These are phyloP conservation scores for Hemibagrus wyckioides DNA, from an alignment of 2,113 vertebrate species.

Conservation along the genomic window DNA sequence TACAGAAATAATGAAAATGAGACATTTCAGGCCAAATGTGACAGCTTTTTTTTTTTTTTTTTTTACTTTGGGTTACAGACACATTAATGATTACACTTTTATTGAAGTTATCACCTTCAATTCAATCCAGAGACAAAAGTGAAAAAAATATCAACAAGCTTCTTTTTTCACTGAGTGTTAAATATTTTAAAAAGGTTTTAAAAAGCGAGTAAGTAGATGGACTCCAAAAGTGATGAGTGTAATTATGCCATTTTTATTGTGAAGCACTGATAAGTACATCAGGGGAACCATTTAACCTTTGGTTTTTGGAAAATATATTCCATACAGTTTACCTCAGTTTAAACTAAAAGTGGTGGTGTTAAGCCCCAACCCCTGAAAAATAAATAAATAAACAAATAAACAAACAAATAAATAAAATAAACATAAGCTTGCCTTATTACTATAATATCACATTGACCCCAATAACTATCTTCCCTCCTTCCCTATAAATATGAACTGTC, in stretches of 20 bases:
- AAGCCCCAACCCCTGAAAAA: conserved; percentile 46
- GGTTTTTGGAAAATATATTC: conserved; percentile 1
- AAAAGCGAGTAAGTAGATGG: conserved; percentile 5
- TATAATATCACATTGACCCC: conserved; percentile 64
- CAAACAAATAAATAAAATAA: conserved; percentile 49
- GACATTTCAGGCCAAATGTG: conserved; percentile 67
- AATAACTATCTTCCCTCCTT: conserved; percentile 66
- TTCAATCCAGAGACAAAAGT: conserved; percentile 22
- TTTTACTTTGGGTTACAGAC: conserved; percentile 14
- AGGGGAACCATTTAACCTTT: conserved; percentile 25
- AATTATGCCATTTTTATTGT: conserved; percentile 41
- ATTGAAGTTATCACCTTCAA: conserved; percentile 28
- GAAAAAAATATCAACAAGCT: not conserved
- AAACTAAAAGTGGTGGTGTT: conserved; percentile 47
- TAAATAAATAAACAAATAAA: conserved; percentile 25
- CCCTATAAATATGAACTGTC: conserved; percentile 69
- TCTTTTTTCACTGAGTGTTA: not conserved
- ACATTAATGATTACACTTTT: conserved; percentile 32
- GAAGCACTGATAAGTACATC: conserved; percentile 14
- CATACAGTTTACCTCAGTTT: not conserved
- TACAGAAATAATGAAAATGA: conserved; percentile 75
- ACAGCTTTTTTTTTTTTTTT: conserved; percentile 55
- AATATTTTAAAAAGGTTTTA: conserved; percentile 1
- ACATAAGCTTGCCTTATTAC: conserved; percentile 52
- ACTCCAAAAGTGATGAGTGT: conserved; percentile 29